Percentiles rank a stretch among this genome's conserved stretches.
Evolutionary conservation across 2,797 vertebrate species (phyloP).

Genomic region (Florisuga fusca): DNA sequence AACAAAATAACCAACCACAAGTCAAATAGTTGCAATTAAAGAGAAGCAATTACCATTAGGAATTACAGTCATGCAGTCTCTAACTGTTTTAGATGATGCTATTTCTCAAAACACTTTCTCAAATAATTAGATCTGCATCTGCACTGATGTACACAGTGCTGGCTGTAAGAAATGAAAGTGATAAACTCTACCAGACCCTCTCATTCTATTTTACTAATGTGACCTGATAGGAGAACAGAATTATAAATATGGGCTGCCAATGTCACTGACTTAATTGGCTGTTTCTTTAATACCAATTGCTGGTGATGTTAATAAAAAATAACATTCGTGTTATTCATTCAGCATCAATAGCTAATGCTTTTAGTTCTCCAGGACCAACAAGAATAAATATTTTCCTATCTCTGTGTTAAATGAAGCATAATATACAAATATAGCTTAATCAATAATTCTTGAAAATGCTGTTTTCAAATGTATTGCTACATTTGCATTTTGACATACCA

Average conservation of each 20-base stretch:
- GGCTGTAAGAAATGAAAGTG: neutral
- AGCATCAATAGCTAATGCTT: neutral
- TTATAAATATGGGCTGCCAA: conserved; percentile 1
- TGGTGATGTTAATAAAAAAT: conserved; percentile 46
- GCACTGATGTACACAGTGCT: neutral
- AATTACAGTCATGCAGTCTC: neutral
- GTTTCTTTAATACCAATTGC: conserved; percentile 35
- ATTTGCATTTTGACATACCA: conserved; percentile 81
- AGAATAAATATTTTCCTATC: conserved; percentile 39
- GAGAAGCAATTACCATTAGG: neutral
- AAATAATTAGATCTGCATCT: neutral
- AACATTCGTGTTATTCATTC: conserved; percentile 9
- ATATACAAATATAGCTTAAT: neutral
- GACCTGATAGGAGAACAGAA: conserved; percentile 16
- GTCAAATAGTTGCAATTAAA: neutral
- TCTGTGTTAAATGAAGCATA: conserved; percentile 31
- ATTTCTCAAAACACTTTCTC: no score
- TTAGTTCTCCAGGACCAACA: conserved; percentile 12
- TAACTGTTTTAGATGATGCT: neutral
- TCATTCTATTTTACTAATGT: conserved; percentile 28
- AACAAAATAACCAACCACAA: neutral
- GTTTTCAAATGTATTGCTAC: conserved; percentile 19
- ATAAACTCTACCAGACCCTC: neutral
- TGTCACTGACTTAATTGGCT: conserved; percentile 22
- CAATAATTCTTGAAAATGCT: neutral